Evolutionary conservation across 2,113 vertebrate species (phyloP).

Genomic region (Sinosuthora webbiana): DNA sequence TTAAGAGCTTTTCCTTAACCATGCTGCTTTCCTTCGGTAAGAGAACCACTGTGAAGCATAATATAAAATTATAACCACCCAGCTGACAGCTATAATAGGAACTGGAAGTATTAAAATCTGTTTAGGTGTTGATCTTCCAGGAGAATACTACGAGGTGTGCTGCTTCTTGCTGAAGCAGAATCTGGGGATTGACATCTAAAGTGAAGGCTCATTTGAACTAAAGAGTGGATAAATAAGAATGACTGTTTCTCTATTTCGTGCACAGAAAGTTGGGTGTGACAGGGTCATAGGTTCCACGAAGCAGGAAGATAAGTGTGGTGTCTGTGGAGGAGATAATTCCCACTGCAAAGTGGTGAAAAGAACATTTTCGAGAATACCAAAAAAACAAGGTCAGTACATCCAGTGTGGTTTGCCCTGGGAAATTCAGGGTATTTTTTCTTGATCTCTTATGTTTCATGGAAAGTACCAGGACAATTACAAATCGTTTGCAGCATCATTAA

Average conservation of each 20-base stretch:
- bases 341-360: constrained; percentile 94
- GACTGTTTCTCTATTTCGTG: neutral
- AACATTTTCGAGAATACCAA: constrained; percentile 84
- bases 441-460: neutral
- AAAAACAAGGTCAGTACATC: constrained; percentile 83
- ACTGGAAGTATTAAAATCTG: neutral
- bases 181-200: neutral
- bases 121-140: neutral
- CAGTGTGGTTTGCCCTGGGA: neutral
- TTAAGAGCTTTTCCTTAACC: neutral
- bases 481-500: neutral
- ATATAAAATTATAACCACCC: neutral
- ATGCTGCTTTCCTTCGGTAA: neutral
- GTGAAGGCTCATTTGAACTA: neutral
- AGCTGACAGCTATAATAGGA: neutral
- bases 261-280: constrained; percentile 96
- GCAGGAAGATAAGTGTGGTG: constrained; percentile 95
- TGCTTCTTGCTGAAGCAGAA: neutral
- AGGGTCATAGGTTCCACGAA: constrained; percentile 88
- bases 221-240: neutral
- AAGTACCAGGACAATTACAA: neutral
- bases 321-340: constrained; percentile 92
- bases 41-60: neutral
- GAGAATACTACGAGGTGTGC: neutral
- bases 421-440: neutral